These are phyloP conservation scores for Phyllostomus discolor DNA, from an alignment of 2,113 vertebrate species.

Conservation along the genomic window DNA sequence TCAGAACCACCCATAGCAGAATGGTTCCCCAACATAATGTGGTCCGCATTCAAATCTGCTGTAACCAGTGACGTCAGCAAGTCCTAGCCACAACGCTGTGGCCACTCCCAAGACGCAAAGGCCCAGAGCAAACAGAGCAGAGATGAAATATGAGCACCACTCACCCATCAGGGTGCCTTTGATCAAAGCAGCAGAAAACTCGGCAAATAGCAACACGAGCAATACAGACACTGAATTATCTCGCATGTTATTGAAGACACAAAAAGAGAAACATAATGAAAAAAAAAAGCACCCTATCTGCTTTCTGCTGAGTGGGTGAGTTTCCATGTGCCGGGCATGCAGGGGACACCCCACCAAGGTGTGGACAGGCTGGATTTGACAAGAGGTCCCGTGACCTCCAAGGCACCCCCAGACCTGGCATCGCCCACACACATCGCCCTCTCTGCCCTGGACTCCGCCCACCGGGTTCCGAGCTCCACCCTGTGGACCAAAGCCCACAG, in stretches of 20 bases:
- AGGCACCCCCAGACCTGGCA: neutral
- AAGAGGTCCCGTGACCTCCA: neutral
- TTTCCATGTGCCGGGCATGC: neutral
- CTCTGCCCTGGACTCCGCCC: neutral
- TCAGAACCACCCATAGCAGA: neutral
- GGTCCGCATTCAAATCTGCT: neutral
- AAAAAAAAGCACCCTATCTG: neutral
- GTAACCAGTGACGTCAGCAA: neutral
- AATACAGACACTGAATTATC: neutral
- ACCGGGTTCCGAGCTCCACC: neutral
- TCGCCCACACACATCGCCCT: neutral
- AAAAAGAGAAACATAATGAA: neutral
- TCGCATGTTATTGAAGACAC: neutral
- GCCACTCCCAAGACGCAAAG: neutral
- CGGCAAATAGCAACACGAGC: neutral
- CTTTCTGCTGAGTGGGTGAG: neutral
- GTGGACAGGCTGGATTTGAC: neutral
- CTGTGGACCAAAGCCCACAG: neutral
- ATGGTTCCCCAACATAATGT: neutral
- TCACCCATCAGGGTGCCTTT: neutral
- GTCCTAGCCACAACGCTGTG: neutral
- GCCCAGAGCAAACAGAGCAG: neutral
- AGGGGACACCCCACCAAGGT: neutral
- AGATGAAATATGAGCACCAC: rapidly evolving
- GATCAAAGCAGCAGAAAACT: neutral